Evolutionary conservation across 2,113 vertebrate species (phyloP).

Genomic region (Dicaeum eximium): DNA sequence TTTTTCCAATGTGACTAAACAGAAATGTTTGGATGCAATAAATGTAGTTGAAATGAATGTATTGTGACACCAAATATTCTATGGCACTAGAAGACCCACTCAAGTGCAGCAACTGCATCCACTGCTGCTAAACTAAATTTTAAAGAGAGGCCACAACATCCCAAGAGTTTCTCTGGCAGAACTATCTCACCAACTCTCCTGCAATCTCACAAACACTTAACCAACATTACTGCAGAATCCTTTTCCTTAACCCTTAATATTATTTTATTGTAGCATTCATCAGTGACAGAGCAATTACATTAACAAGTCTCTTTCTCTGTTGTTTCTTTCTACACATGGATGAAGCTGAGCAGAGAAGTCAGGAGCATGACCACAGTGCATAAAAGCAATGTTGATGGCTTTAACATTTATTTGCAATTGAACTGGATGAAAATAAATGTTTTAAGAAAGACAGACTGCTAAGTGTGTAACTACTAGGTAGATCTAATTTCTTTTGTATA

Average conservation of each 20-base stretch:
- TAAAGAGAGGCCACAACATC: not conserved
- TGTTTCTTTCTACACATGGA: not conserved
- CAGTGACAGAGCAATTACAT: not conserved
- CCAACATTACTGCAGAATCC: not conserved
- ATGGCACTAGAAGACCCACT: not conserved
- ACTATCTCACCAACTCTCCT: not conserved
- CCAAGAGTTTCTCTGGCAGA: not conserved
- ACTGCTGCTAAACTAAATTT: not conserved
- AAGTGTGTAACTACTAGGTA: not conserved
- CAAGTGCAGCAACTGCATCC: not conserved
- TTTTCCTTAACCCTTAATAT: not conserved
- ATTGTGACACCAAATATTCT: not conserved
- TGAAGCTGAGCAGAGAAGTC: not conserved
- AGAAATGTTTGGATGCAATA: constrained; percentile 14
- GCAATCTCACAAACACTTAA: not conserved
- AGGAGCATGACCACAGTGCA: not conserved
- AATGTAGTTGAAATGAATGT: not conserved
- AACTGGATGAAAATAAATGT: not conserved
- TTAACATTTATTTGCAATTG: not conserved
- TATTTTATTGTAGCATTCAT: not conserved
- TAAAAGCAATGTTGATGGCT: not conserved
- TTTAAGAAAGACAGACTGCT: not conserved
- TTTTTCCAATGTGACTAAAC: constrained; percentile 8
- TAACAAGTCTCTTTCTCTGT: not conserved
- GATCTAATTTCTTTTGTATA: not conserved